Evolutionary conservation across 2,797 vertebrate genomes (phyloP), one percentile per base, ranked within the genome.

Genomic region (Lepus townsendii): DNA sequence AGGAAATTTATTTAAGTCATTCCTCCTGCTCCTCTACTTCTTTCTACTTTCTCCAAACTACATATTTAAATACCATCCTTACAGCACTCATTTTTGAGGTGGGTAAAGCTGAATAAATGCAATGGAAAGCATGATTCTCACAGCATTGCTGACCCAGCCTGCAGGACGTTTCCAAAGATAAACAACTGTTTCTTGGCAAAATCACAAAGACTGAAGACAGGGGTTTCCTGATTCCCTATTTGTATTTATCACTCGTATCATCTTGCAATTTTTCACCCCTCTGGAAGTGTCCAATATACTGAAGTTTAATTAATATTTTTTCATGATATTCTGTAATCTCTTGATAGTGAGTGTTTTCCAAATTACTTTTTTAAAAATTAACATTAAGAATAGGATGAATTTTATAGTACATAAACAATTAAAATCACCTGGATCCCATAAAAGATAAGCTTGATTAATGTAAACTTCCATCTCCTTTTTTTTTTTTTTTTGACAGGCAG

Each of bases 291-390:
- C 65, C 68, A 32, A 26, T 68, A n/a, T 83, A 68, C 19, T 63
- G 77, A 92, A 27, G 22, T 78, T 83, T 94, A 87, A 92, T 71
- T 79, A 87, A 60, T 69, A 22, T 60, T 14, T 91, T 93, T 79
- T 32, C n/a, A 68, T 87, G 30, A 88, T 90, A 73, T 87, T 75
- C 30, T 83, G 1, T 82, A 88, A 92, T 90, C 73, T 90, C 42
- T 47, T 47, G 42, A 47, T 47, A 47, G 42, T 47, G 42, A 35
- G 42, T 47, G 42, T 47, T 47, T 35, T 6, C n/a, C 9, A 80
- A 85, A 80, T 89, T 60, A 65, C 20, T 22, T 90, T 88, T 72
- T 91, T 84, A 52, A 54, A 96, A 79, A 60, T 92, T 78, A 90
- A 69, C 47, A n/a, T 65, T 84, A 87, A 52, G 88, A 94, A 65